Evolutionary conservation across 1,140 invertebrate species (phyloP), one percentile per base, ranked within the genome.

Genomic region (Akabosia matsudoensis): DNA sequence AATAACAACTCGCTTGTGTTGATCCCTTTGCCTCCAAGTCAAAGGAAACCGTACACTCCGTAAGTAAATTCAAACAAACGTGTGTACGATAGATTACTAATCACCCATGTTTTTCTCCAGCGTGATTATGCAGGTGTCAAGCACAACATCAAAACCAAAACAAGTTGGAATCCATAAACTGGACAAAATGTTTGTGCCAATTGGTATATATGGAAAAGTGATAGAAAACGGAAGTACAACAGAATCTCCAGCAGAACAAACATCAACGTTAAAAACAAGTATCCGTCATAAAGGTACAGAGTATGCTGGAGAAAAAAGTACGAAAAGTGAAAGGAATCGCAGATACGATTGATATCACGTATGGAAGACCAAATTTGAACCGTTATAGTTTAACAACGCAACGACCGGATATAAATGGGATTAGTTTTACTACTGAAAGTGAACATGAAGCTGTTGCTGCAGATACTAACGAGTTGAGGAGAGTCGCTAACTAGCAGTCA

Each of bases 151-250:
- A 22, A 67, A 31, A 13, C 61, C 61, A 10, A 10, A 28, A 67
- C 13, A 2, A 28, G 28, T 67, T 30, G 26, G 31, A 1, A 79
- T 78, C 56, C 79, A 78, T 73, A 81, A 81, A 56, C 67, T 81
- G 10, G 79, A 81, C 54, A 81, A 81, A 56, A 79, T 81, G 80
- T 81, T 81, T 30, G 80, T 81, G 14, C 80, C 80, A 10, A 77
- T 81, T 37, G 80, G 80, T n/a, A 81, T 81, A 24, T 67, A 67
- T 45, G 28, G 28, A 13, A 30, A 56, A n/a, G 73, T 61, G 3
- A 28, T 45, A 10, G 70, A 72, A n/a, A 34, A 51, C 24, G 16
- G 33, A 0, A 70, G 31, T 10, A 33, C 16, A 1, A 54, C 45
- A 18, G 28, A 67, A 51, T 1, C 13, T 56, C 18, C 13, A n/a